phyloP scores from a whole-genome alignment of 1,140 invertebrate species.

The Lepidurus apus region DNA sequence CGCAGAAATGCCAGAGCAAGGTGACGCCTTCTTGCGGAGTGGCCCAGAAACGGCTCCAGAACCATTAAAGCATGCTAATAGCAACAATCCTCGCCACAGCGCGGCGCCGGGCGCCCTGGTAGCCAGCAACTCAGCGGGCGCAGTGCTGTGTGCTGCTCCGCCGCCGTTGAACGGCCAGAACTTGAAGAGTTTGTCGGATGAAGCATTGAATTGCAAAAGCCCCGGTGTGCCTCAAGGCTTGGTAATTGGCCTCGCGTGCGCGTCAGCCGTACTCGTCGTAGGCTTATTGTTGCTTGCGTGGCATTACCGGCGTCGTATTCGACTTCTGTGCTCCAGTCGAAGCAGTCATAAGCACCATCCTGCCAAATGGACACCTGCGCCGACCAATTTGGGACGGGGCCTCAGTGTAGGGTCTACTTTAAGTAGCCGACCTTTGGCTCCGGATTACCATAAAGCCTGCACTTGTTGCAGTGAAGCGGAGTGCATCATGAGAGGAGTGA shows the following conservation, averaged over 20 bases:
- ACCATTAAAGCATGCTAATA: conserved; percentile 6
- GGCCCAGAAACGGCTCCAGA: background rate
- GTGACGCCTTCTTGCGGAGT: background rate
- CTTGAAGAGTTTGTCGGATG: conserved; percentile 60
- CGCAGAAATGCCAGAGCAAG: conserved; percentile 22
- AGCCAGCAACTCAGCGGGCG: conserved; percentile 40
- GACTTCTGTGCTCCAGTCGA: conserved; percentile 61
- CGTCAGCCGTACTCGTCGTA: conserved; percentile 59
- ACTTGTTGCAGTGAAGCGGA: conserved; percentile 28
- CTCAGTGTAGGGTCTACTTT: conserved; percentile 26
- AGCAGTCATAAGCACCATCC: conserved; percentile 27
- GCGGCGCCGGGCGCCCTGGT: background rate
- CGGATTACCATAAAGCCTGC: conserved; percentile 32
- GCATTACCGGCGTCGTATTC: conserved; percentile 65
- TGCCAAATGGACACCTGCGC: conserved; percentile 35
- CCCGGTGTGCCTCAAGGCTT: conserved; percentile 68
- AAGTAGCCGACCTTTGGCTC: conserved; percentile 25
- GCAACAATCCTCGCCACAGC: background rate
- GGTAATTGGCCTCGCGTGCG: conserved; percentile 65
- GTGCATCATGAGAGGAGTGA: conserved; percentile 30
- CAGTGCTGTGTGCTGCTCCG: conserved; percentile 66
- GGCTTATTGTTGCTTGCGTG: conserved; percentile 65
- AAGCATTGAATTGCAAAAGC: conserved; percentile 72
- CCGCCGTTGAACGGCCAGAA: conserved; percentile 61
- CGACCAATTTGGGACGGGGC: conserved; percentile 23